phyloP scores from a whole-genome alignment of 2,888 invertebrate genomes.

The Pandemis heparana region DNA sequence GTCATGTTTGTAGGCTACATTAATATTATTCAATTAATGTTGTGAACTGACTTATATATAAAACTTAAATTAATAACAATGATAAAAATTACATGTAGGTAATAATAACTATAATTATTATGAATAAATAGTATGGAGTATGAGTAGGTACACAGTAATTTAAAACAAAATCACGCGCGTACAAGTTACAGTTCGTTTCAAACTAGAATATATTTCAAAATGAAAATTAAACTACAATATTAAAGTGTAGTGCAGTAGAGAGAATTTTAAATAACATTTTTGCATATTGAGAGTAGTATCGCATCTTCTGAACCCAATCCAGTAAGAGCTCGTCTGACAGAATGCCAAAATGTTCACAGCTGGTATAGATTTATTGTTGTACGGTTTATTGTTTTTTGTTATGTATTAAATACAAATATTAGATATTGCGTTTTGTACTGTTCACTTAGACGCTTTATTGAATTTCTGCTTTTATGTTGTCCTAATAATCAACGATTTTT shows the following conservation, averaged over 20 bases:
- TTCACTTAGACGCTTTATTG: not conserved
- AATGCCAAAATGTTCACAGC: not conserved
- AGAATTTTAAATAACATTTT: not conserved
- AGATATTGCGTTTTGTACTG: not conserved
- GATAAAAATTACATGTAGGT: too few relatives aligned
- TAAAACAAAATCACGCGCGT: too few relatives aligned
- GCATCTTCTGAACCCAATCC: not conserved
- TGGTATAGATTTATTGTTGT: not conserved
- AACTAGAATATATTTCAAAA: not conserved
- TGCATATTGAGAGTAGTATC: not conserved
- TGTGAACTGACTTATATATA: not conserved
- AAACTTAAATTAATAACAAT: too few relatives aligned
- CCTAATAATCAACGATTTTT: constrained; percentile 35
- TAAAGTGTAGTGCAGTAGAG: not conserved
- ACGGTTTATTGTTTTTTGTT: not conserved
- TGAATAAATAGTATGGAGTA: not conserved
- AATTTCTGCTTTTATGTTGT: not conserved
- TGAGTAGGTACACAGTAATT: not conserved
- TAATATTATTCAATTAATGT: not conserved
- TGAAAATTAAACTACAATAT: not conserved
- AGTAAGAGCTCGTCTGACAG: not conserved
- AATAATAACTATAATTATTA: too few relatives aligned
- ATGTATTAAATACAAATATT: not conserved
- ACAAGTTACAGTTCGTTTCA: too few relatives aligned
- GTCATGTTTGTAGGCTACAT: not conserved